These are phyloP conservation scores for Channa striata DNA, from an alignment of 2,797 vertebrate species.

Conservation along the genomic window DNA sequence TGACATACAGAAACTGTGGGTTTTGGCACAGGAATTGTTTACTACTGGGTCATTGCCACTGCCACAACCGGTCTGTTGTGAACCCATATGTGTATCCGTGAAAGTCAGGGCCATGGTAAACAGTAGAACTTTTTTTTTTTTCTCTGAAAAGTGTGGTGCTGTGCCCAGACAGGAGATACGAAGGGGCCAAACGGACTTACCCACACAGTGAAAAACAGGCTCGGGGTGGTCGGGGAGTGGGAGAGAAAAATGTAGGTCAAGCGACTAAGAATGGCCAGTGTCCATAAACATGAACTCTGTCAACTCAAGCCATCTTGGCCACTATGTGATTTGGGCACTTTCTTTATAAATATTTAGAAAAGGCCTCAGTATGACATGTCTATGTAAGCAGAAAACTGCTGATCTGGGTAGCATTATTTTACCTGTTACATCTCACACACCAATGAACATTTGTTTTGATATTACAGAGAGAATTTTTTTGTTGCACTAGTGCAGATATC, in stretches of 20 bases:
- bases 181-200: slow-evolving; percentile 66
- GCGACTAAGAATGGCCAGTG: slow-evolving; percentile 61
- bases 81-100: slow-evolving; percentile 57
- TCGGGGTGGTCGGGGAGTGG: slow-evolving; percentile 63
- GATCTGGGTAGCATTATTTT: not conserved
- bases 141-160: slow-evolving; percentile 57
- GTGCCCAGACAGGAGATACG: slow-evolving; percentile 67
- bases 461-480: not conserved
- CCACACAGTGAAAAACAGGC: slow-evolving; percentile 78
- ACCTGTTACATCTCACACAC: not conserved
- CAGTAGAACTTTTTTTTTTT: slow-evolving; percentile 69
- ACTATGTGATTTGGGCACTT: slow-evolving; percentile 29
- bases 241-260: slow-evolving; percentile 83
- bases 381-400: not conserved
- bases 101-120: slow-evolving; percentile 75
- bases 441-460: too few relatives aligned
- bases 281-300: slow-evolving; percentile 76
- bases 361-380: slow-evolving; percentile 6
- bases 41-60: slow-evolving; percentile 56
- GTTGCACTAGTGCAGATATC: not conserved
- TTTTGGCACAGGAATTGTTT: slow-evolving; percentile 74
- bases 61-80: slow-evolving; percentile 57
- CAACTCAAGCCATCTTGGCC: slow-evolving; percentile 47
- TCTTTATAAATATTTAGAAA: slow-evolving; percentile 43
- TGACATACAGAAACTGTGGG: slow-evolving; percentile 71